Percentiles rank a stretch among this genome's conserved stretches.
Evolutionary conservation across 2,888 invertebrate species (phyloP).

Genomic region (Tubulanus polymorphus): DNA sequence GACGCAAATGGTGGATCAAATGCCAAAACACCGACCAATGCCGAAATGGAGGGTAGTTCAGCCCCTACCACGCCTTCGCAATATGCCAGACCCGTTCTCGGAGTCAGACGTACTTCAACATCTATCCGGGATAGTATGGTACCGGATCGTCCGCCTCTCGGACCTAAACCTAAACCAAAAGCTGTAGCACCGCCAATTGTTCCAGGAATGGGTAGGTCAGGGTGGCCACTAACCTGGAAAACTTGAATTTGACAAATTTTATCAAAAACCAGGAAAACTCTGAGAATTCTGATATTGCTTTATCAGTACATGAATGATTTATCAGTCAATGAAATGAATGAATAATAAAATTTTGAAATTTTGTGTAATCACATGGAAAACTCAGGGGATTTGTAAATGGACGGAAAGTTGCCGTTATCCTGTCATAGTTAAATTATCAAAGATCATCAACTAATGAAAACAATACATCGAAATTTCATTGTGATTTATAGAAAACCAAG

Average conservation of each 20-base stretch:
- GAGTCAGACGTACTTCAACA: neutral
- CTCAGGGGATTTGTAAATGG: too few species aligned
- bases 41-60: neutral
- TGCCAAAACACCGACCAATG: constrained; percentile 2
- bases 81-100: constrained; percentile 25
- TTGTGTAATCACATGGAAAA: too few species aligned
- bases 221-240: neutral
- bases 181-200: constrained; percentile 41
- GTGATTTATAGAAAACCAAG: too few species aligned
- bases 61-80: constrained; percentile 16
- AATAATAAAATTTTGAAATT: neutral
- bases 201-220: constrained; percentile 25
- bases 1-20: constrained; percentile 48
- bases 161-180: constrained; percentile 41
- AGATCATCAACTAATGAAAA: neutral
- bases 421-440: neutral
- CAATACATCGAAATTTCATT: too few species aligned
- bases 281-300: too few species aligned
- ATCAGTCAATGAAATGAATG: neutral
- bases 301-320: too few species aligned
- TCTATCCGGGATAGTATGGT: neutral
- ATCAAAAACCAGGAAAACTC: too few species aligned
- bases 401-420: too few species aligned
- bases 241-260: too few species aligned
- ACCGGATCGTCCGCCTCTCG: constrained; percentile 33